Percentiles rank a stretch among this genome's conserved stretches.
Conservation (phyloP, 2,113 vertebrate species). For the Otis tarda region DNA sequence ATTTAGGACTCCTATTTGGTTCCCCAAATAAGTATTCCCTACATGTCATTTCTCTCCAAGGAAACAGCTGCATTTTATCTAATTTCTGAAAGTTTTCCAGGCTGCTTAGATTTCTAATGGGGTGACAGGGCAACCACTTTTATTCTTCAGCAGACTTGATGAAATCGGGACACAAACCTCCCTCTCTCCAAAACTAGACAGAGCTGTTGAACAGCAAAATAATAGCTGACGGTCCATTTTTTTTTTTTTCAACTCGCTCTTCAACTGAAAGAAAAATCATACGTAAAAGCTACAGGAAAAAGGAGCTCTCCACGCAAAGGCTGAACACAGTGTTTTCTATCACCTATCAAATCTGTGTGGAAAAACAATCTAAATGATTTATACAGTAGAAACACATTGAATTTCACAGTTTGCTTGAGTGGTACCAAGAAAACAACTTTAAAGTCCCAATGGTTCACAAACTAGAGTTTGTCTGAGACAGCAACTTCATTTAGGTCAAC, state of each 20-base stretch:
- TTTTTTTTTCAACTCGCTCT: neutral
- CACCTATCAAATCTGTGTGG: neutral
- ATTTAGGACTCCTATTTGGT: neutral
- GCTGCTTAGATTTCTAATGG: slow-evolving; percentile 21
- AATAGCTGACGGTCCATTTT: neutral
- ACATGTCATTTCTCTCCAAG: neutral
- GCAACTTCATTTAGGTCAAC: neutral
- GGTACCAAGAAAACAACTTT: neutral
- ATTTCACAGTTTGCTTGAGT: neutral
- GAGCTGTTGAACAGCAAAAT: neutral
- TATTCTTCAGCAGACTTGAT: slow-evolving; percentile 4
- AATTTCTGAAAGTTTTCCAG: neutral
- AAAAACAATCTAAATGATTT: neutral
- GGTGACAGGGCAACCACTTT: neutral
- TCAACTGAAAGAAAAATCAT: neutral
- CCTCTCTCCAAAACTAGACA: neutral
- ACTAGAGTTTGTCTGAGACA: neutral
- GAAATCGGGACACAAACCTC: slow-evolving; percentile 13
- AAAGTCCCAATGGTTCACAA: neutral
- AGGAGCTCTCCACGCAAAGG: neutral
- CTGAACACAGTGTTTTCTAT: neutral
- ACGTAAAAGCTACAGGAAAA: neutral
- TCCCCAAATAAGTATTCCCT: neutral
- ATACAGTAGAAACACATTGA: neutral
- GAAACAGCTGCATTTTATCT: slow-evolving; percentile 33